Base-by-base conservation (phyloP, 2,888 invertebrate genomes). In the Osmoderma eremita region DNA sequence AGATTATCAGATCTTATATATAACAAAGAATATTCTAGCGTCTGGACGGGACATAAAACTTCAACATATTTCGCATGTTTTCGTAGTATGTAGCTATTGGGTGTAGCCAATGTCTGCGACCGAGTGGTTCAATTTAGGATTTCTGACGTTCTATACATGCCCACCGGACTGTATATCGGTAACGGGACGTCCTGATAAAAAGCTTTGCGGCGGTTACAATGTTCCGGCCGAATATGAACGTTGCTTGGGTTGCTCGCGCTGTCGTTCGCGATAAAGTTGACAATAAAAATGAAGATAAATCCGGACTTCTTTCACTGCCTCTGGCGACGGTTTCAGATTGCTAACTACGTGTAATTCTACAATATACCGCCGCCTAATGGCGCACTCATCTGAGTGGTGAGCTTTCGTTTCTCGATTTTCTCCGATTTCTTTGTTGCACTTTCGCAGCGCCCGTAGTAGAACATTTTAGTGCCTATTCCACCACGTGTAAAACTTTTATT, bases 201-300 rank as follows among this genome's bases (percentile, higher is more conserved):
- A 75, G 75, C 75, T 76, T 77, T 77, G 77, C 73, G 30, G 30
- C 30, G 72, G 77, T 77, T 75, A 76, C 77, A 76, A 78, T 77
- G 77, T 75, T 71, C 73, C 71, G 63, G 71, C 30, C 73, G 74
- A 75, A 76, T 76, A 75, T 74, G 74, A 74, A 75, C 73, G 70
- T 48, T 12, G 48, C 17, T n/a, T 41, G 41, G 58, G 48, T 18
- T 48, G 15, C 50, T 30, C 15, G 50, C 18, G 18, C 72, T 69
- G 71, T 66, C 70, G 73, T 73, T 73, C 72, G 73, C 76, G 78
- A 79, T 78, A 79, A 78, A 78, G 75, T 75, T 71, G 75, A 75
- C 79, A 78, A 76, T 78, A 78, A 78, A 78, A 78, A 79, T 77
- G 78, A 77, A 76, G 77, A 78, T 78, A 78, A 78, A 79, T 79